Evolutionary conservation across 2,888 invertebrate species (phyloP).

Genomic region (Pyrrhosoma nymphula): DNA sequence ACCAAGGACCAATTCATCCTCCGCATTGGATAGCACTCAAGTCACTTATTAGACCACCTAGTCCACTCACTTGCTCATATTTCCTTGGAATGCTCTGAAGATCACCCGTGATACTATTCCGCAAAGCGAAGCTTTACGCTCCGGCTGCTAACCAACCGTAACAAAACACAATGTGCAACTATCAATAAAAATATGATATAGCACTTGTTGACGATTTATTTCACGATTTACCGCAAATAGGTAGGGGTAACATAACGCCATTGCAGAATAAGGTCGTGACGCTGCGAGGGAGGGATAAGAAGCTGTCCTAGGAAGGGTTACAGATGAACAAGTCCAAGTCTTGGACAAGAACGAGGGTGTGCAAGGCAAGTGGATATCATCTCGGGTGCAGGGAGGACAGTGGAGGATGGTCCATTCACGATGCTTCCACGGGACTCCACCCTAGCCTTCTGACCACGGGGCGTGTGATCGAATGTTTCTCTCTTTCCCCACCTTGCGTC

Average conservation of each 20-base stretch:
- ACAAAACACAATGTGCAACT: background rate
- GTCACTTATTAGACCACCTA: background rate
- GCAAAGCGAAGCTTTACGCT: background rate
- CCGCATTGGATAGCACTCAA: background rate
- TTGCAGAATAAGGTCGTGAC: slow-evolving; percentile 6
- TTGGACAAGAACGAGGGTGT: slow-evolving; percentile 35
- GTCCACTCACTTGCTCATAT: background rate
- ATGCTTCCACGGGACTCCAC: slow-evolving; percentile 49
- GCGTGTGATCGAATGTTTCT: slow-evolving; percentile 57
- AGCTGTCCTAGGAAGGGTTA: slow-evolving; percentile 38
- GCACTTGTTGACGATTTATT: background rate
- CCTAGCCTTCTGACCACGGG: slow-evolving; percentile 15
- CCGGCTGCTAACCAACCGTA: background rate
- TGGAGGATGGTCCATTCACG: slow-evolving; percentile 51
- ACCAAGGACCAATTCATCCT: no score
- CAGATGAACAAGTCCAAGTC: slow-evolving; percentile 5
- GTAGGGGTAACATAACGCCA: background rate
- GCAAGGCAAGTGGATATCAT: slow-evolving; percentile 63
- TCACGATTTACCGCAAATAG: background rate
- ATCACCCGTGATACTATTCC: background rate
- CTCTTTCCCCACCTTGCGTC: background rate
- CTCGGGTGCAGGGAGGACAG: background rate
- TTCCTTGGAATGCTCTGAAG: background rate
- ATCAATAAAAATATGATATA: background rate
- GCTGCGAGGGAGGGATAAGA: background rate